Conservation (phyloP, 2,113 vertebrate genomes). For the Microtus montanus region DNA sequence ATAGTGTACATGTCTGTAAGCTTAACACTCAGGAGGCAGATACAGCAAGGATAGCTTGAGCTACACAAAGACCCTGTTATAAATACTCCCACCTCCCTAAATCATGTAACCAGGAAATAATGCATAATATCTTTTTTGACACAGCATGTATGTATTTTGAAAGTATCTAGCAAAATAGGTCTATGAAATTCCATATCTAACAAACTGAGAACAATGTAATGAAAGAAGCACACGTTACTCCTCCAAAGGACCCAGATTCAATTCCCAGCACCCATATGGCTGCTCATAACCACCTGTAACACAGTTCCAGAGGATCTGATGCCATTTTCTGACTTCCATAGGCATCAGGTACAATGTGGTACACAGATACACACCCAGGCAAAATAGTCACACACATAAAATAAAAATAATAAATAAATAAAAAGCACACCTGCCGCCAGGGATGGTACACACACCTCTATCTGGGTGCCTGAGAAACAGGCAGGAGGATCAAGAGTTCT, state of each 20-base stretch:
- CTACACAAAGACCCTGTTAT: neutral
- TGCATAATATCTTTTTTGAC: neutral
- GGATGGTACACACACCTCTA: no score
- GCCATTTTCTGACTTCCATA: neutral
- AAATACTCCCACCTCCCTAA: neutral
- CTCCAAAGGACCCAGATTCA: neutral
- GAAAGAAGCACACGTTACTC: neutral
- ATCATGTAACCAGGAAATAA: neutral
- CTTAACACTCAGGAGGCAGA: neutral
- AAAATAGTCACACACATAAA: neutral
- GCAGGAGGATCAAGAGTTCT: no score
- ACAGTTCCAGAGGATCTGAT: neutral
- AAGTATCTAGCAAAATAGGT: neutral
- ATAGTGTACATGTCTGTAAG: neutral
- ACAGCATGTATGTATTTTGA: neutral
- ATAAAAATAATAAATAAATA: neutral
- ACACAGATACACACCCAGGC: neutral
- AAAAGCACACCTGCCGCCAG: neutral
- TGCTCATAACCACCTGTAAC: neutral
- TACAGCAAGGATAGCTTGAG: no score
- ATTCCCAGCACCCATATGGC: neutral
- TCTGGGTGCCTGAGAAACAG: no score
- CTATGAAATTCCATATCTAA: slow-evolving; percentile 14
- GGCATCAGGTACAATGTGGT: neutral
- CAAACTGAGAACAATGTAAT: neutral